A percentile compares a stretch with the other conserved stretches of the same genome.
phyloP scores from a whole-genome alignment of 2,888 invertebrate genomes.

The Pomacea canaliculata region DNA sequence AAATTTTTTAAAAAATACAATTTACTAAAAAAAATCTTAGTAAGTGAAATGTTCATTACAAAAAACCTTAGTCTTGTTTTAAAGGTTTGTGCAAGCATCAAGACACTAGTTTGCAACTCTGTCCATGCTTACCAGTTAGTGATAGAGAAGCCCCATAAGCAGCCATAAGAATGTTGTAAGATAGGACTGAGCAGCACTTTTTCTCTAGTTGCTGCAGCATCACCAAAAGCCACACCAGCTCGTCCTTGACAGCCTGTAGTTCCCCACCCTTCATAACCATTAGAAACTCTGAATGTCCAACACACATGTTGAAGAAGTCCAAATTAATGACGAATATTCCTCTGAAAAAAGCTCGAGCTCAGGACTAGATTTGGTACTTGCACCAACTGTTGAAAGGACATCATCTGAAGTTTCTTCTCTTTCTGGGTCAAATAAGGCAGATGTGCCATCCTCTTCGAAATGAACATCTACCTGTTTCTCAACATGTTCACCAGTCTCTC shows the following conservation, averaged over 20 bases:
- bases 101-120: no score
- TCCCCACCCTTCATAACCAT: constrained; percentile 52
- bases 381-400: no score
- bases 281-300: constrained; percentile 56
- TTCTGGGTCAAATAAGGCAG: no score
- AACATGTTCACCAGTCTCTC: no score
- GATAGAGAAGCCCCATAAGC: constrained; percentile 83
- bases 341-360: constrained; percentile 27
- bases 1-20: not conserved
- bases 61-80: no score
- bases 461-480: no score
- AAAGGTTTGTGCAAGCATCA: no score
- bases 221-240: constrained; percentile 13
- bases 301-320: constrained; percentile 52
- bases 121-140: constrained; percentile 68
- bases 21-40: not conserved
- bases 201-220: constrained; percentile 75
- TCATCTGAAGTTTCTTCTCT: no score
- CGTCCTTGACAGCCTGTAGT: constrained; percentile 31
- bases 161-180: constrained; percentile 83
- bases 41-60: no score
- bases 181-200: constrained; percentile 77
- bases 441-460: no score
- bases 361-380: not conserved
- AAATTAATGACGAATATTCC: constrained; percentile 28